These are phyloP conservation scores for Genyomyrus donnyi DNA, from an alignment of 2,113 vertebrate species.

Conservation along the genomic window DNA sequence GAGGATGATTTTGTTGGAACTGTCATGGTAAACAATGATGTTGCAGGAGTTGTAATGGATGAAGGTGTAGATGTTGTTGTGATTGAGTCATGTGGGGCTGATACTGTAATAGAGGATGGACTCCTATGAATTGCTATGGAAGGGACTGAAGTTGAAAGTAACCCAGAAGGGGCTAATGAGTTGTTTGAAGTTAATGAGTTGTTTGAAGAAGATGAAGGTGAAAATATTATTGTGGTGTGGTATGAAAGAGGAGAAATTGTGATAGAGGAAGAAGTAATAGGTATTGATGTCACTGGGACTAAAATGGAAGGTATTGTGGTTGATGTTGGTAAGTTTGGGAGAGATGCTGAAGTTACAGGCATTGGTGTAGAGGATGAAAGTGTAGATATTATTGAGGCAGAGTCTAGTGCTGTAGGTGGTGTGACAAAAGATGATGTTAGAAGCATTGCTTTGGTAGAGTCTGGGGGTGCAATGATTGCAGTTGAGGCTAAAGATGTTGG, in stretches of 20 bases:
- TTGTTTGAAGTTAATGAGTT: neutral
- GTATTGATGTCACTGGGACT: neutral
- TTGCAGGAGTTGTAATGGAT: neutral
- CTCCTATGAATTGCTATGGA: neutral
- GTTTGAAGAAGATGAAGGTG: neutral
- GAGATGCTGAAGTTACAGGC: neutral
- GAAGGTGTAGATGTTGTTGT: neutral
- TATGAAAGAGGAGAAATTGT: neutral
- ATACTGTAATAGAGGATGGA: neutral
- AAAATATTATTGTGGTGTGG: neutral
- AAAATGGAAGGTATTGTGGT: neutral
- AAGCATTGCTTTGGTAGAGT: neutral
- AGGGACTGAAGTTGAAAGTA: neutral
- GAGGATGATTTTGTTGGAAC: neutral
- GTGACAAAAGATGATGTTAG: neutral
- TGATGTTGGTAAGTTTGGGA: neutral
- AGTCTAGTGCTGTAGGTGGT: neutral
- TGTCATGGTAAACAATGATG: neutral
- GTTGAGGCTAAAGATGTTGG: neutral
- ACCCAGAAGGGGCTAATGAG: neutral
- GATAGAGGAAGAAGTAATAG: neutral
- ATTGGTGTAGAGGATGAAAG: neutral
- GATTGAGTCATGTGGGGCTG: neutral
- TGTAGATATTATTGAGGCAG: neutral
- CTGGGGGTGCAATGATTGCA: neutral